Base-by-base conservation (phyloP, 2,113 vertebrate species). In the Nettapus auritus region DNA sequence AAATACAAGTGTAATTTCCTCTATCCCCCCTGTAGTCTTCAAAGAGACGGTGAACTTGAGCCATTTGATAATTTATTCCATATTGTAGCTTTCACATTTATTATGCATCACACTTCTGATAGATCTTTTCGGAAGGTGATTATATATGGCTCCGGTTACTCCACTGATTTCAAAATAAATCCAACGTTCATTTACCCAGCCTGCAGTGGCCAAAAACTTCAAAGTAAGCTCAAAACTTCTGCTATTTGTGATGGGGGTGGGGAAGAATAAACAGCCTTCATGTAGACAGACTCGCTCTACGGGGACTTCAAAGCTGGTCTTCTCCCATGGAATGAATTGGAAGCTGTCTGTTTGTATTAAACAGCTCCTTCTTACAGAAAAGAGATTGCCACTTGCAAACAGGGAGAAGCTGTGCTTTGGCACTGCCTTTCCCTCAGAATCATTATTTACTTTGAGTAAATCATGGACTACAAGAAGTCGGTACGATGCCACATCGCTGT, bases 41-140 rank as follows among this genome's bases (percentile, higher is more conserved):
- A 93, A 91, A 96, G 73, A 88, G 80, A 88, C 86, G 62, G 48
- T 90, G 92, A 95, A 93, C 59, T 94, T 90, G 40, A 93, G 81
- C 77, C 68, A 89, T 73, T 87, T 76, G 70, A 78, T 92, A 80
- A 96, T 90, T 96, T 69, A 92, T 76, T 89, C 81, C 88, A 82
- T 93, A 94, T 69, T 91, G 83, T 18, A 86, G 86, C 88, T 86
- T 95, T 96, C 95, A 93, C 50, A 76, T 86, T 81, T 74, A 34
- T 38, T 90, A 29, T 57, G 56, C 60, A 69, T 44, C 83, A 92
- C 83, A 60, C 13, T 79, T 78, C 38, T 79, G 57, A 90, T 33
- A 53, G 38, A 26, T 73, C 59, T 60, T 33, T 91, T 88, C 22
- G 59, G 69, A 67, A 86, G 6, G 68, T 1, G 0, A 52, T 90